A percentile compares a stretch with the other conserved stretches of the same genome.
These are phyloP conservation scores for Diplolepis rosae DNA, from an alignment of 2,888 invertebrate genomes.

Conservation along the genomic window DNA sequence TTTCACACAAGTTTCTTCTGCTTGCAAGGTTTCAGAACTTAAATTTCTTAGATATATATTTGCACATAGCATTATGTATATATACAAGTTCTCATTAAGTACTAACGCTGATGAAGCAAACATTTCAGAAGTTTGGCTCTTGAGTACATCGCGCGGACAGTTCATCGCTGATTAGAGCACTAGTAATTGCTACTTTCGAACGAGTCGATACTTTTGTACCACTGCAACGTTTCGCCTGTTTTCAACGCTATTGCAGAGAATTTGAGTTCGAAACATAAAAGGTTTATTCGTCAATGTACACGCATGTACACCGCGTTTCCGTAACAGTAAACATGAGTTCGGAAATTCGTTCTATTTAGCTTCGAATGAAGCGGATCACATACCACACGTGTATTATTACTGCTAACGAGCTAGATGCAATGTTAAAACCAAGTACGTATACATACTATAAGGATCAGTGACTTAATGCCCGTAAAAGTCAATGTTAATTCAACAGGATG, in stretches of 20 bases:
- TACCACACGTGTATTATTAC: constrained; percentile 16
- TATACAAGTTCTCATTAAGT: background rate
- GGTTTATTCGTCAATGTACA: background rate
- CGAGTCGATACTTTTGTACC: background rate
- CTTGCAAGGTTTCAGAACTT: background rate
- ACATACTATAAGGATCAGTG: background rate
- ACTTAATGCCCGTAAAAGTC: background rate
- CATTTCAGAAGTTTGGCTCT: background rate
- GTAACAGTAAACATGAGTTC: constrained; percentile 14
- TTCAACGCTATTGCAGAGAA: background rate
- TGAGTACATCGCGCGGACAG: background rate
- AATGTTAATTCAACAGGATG: background rate
- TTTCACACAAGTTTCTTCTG: background rate
- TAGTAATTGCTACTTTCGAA: background rate
- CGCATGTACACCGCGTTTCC: background rate
- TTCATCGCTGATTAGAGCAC: background rate
- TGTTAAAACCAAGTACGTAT: background rate
- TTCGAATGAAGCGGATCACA: constrained; percentile 15
- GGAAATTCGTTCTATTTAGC: constrained; percentile 24
- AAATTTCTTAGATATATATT: too few relatives aligned
- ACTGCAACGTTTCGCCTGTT: background rate
- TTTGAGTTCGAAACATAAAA: background rate
- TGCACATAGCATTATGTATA: too few relatives aligned
- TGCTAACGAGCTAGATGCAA: constrained; percentile 13
- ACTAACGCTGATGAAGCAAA: background rate